Percentiles rank a stretch among this genome's conserved stretches.
Conservation (phyloP, 1,140 invertebrate genomes). For the Coenobita brevimanus region DNA sequence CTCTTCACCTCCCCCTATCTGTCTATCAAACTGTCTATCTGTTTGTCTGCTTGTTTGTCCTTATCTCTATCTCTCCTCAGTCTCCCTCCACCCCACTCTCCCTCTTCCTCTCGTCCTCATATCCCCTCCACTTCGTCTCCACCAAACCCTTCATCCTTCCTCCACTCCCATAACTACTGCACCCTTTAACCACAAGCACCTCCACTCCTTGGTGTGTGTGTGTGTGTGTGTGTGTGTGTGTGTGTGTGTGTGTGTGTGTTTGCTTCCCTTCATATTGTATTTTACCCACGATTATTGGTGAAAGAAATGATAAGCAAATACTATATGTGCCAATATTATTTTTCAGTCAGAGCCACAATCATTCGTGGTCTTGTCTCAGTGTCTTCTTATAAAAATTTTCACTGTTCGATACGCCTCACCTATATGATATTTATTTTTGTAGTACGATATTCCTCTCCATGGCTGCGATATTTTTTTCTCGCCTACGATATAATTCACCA, state of each 20-base stretch:
- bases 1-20: not conserved
- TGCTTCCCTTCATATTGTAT: too few species aligned
- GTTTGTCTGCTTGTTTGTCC: conserved; percentile 5
- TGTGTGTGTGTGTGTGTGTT: conserved; percentile 21
- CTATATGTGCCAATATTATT: too few species aligned
- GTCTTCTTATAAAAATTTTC: too few species aligned
- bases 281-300: too few species aligned
- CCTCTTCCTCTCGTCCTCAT: not conserved
- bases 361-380: too few species aligned
- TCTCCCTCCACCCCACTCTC: not conserved
- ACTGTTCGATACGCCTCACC: too few species aligned
- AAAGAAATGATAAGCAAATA: too few species aligned
- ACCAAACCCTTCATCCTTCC: not conserved
- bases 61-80: not conserved
- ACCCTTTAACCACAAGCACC: not conserved
- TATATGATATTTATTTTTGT: too few species aligned
- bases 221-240: conserved; percentile 32
- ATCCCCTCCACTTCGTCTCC: not conserved
- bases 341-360: too few species aligned
- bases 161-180: not conserved
- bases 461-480: too few species aligned
- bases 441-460: too few species aligned
- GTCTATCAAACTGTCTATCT: conserved; percentile 5
- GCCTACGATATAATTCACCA: too few species aligned
- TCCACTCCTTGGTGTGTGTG: not conserved